Conservation (phyloP, 1,140 invertebrate species). For the Papilio aristodemus region DNA sequence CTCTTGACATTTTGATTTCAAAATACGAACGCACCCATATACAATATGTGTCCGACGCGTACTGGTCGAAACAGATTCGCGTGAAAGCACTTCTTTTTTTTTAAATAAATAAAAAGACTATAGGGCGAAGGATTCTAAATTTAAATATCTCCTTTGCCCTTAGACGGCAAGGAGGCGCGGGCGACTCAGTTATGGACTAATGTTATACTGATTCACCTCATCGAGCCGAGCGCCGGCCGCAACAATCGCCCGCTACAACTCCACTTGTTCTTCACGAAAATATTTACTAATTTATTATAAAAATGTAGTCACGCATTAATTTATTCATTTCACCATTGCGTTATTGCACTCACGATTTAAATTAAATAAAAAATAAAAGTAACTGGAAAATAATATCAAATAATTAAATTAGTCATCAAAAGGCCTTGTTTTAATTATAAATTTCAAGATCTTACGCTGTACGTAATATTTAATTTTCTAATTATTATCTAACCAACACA, state of each 20-base stretch:
- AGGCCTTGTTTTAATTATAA: too few species aligned
- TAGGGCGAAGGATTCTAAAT: slow-evolving; percentile 68
- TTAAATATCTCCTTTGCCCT: slow-evolving; percentile 67
- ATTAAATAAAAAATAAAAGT: too few species aligned
- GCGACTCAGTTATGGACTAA: slow-evolving; percentile 74
- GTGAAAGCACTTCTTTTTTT: slow-evolving; percentile 48
- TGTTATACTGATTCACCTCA: slow-evolving; percentile 73
- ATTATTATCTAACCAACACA: too few species aligned
- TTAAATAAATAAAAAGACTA: slow-evolving; percentile 46
- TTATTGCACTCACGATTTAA: too few species aligned
- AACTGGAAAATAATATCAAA: too few species aligned
- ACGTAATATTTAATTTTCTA: too few species aligned
- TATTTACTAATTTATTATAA: slow-evolving; percentile 41
- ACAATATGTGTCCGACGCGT: slow-evolving; percentile 36
- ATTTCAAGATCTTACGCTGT: too few species aligned
- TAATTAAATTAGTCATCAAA: too few species aligned
- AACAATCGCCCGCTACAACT: slow-evolving; percentile 67
- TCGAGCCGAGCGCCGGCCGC: slow-evolving; percentile 58
- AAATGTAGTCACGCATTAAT: slow-evolving; percentile 10
- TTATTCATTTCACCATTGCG: not conserved
- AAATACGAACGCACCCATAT: slow-evolving; percentile 30
- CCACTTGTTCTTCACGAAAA: slow-evolving; percentile 73
- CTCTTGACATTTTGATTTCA: slow-evolving; percentile 57
- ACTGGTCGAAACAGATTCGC: slow-evolving; percentile 41
- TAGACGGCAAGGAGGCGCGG: slow-evolving; percentile 59